Evolutionary conservation across 2,888 invertebrate species (phyloP), one percentile per base, ranked within the genome.

Genomic region (Pimpla rufipes): DNA sequence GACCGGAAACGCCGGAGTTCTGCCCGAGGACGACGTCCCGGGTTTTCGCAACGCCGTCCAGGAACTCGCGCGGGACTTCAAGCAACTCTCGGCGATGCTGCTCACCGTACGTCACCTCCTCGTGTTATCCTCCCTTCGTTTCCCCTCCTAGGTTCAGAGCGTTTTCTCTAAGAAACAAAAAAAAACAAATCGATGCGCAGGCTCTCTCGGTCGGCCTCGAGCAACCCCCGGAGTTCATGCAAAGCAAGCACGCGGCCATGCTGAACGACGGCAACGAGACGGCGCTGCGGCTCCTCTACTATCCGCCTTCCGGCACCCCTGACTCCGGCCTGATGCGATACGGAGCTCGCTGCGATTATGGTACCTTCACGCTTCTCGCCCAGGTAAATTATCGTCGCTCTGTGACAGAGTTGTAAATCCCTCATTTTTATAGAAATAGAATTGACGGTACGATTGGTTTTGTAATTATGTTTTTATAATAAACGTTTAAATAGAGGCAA

Each of bases 341-440:
- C 90, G 96, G 96, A 1, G 95, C 96, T 0, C 97, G 97, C 91
- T 95, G 96, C 29, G 97, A 97, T 92, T 96, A 96, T 86, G 97
- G 96, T 85, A 96, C 96, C 66, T 96, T 97, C 91, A 97, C 97
- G 16, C 93, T 97, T 82, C 94, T 97, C 57, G 95, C 96, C 47
- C 94, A 94, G 91, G 92, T 92, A 88, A 68, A 59, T 10, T 11
- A 64, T 21, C 10, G 8, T 52, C 50, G 0, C 50, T 52, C 18
- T 18, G n/a, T n/a, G n/a, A n/a, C n/a, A n/a, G n/a, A n/a, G n/a
- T n/a, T n/a, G n/a, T n/a, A n/a, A n/a, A n/a, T n/a, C n/a, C n/a
- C n/a, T n/a, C n/a, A n/a, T n/a, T n/a, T n/a, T n/a, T n/a, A n/a
- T n/a, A n/a, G n/a, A n/a, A n/a, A n/a, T n/a, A n/a, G n/a, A n/a